phyloP scores from a whole-genome alignment of 2,797 vertebrate genomes.

The Dryobates pubescens region DNA sequence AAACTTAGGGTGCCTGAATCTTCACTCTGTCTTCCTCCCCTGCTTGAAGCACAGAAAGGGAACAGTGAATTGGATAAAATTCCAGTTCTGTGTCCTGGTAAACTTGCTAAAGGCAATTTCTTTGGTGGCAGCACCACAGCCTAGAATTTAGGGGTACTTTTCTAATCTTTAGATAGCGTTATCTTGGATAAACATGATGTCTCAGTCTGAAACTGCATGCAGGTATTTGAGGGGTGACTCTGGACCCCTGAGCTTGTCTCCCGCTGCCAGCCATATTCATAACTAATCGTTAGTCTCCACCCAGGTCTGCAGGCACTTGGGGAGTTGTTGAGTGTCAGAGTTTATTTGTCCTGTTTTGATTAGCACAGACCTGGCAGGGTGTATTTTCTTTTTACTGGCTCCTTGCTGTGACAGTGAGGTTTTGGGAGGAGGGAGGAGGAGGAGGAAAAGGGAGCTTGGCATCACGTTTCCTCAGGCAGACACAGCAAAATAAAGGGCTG shows the following conservation, averaged over 20 bases:
- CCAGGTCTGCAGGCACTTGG: constrained; percentile 70
- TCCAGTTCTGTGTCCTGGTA: neutral
- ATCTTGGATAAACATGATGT: constrained; percentile 11
- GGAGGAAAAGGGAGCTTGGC: constrained; percentile 42
- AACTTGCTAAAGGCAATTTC: neutral
- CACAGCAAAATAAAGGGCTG: neutral
- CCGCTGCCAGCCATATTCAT: constrained; percentile 63
- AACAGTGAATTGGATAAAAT: neutral
- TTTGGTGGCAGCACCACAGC: neutral
- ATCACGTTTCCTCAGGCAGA: constrained; percentile 16
- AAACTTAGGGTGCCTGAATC: neutral
- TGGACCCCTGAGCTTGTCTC: neutral
- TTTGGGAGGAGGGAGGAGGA: constrained; percentile 52
- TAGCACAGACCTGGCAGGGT: constrained; percentile 79
- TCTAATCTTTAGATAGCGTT: neutral
- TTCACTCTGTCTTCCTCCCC: neutral
- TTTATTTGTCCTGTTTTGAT: constrained; percentile 84
- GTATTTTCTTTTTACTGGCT: constrained; percentile 81
- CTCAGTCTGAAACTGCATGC: neutral
- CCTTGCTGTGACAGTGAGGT: constrained; percentile 76
- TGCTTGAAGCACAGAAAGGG: neutral
- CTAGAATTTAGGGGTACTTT: neutral
- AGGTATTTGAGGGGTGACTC: constrained; percentile 13
- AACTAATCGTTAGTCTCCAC: constrained; percentile 75
- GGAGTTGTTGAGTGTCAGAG: constrained; percentile 84